Evolutionary conservation across 2,888 invertebrate genomes (phyloP).

Genomic region (Agrochola macilenta): DNA sequence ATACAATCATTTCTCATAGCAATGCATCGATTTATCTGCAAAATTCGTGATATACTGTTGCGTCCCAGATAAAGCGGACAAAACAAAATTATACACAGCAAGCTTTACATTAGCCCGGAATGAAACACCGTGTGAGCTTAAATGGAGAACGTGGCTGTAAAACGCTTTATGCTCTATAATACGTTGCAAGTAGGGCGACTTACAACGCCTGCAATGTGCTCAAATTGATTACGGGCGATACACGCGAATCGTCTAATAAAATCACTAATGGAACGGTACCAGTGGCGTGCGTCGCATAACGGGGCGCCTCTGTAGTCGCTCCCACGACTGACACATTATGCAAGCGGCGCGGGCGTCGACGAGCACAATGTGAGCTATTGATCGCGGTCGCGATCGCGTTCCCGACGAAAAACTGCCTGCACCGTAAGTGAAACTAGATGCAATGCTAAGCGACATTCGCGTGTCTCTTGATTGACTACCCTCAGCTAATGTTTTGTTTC

Average conservation of each 20-base stretch:
- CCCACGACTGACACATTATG: constrained; percentile 89
- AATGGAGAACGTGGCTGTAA: constrained; percentile 77
- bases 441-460: constrained; percentile 63
- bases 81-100: constrained; percentile 78
- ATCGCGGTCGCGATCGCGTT: constrained; percentile 81
- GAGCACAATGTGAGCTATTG: constrained; percentile 81
- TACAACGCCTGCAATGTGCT: constrained; percentile 78
- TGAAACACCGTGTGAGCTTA: constrained; percentile 80
- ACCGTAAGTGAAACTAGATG: constrained; percentile 78
- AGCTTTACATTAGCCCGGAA: constrained; percentile 75
- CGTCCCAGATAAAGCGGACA: constrained; percentile 74
- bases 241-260: constrained; percentile 89
- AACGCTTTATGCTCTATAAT: constrained; percentile 82
- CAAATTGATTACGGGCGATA: constrained; percentile 88
- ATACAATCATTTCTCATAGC: constrained; percentile 51
- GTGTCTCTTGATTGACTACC: constrained; percentile 55
- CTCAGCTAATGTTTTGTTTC: constrained; percentile 53
- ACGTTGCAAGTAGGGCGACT: constrained; percentile 83
- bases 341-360: constrained; percentile 81
- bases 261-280: constrained; percentile 89
- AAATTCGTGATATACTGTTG: constrained; percentile 77
- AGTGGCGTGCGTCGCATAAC: constrained; percentile 89
- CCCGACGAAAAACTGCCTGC: constrained; percentile 79
- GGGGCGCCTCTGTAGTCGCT: constrained; percentile 80
- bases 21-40: constrained; percentile 61